phyloP scores from a whole-genome alignment of 2,113 vertebrate genomes.

The Cepphus grylle region DNA sequence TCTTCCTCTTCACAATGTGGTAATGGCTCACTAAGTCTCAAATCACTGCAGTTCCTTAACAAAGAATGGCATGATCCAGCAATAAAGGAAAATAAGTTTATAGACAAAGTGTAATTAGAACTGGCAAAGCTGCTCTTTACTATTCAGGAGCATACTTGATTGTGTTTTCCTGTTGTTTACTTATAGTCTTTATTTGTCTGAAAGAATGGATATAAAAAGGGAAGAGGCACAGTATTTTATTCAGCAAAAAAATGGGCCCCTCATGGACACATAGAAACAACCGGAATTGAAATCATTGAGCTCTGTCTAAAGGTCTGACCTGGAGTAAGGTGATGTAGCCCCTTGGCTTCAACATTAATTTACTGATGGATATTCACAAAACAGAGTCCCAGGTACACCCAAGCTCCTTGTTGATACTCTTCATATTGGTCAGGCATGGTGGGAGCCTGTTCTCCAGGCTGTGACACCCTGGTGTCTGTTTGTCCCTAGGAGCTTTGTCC shows the following conservation, averaged over 20 bases:
- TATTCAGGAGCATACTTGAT: background rate
- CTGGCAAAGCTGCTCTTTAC: background rate
- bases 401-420: background rate
- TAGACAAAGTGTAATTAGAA: background rate
- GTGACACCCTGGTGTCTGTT: fast-evolving
- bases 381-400: background rate
- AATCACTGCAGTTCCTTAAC: background rate
- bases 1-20: background rate
- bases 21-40: background rate
- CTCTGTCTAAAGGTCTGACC: background rate
- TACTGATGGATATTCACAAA: background rate
- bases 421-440: background rate
- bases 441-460: background rate
- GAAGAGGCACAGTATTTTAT: background rate
- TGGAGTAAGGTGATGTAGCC: background rate
- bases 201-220: background rate
- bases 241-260: background rate
- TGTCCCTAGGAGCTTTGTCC: background rate
- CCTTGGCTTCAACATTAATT: background rate
- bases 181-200: background rate
- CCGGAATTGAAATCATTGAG: background rate
- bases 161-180: background rate
- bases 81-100: constrained; percentile 3
- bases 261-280: background rate
- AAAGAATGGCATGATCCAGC: background rate